Evolutionary conservation across 1,140 invertebrate species (phyloP).

Genomic region (Calliphora vicina): DNA sequence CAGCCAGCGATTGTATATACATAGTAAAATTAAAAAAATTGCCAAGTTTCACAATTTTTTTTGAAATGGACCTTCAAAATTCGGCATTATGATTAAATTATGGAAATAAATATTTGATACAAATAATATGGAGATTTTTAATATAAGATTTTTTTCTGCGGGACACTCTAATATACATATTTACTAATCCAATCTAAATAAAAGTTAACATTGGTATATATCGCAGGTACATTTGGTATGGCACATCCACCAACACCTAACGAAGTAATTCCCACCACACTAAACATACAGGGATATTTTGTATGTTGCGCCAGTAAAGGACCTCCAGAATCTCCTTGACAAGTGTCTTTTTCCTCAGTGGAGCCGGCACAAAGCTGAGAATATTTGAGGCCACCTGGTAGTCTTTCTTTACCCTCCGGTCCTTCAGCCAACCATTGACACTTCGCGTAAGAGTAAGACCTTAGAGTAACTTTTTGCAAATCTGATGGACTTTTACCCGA

Average conservation of each 20-base stretch:
- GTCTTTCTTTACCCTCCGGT: conserved; percentile 48
- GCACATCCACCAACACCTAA: conserved; percentile 51
- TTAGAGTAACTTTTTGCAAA: conserved; percentile 66
- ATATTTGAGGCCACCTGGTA: conserved; percentile 63
- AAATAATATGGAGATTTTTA: too few relatives aligned
- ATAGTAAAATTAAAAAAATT: too few relatives aligned
- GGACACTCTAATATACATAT: too few relatives aligned
- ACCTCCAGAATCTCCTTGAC: conserved; percentile 59
- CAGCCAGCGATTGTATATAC: too few relatives aligned
- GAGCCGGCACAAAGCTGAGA: conserved; percentile 75
- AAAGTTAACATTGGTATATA: conserved; percentile 54
- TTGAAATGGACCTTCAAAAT: too few relatives aligned
- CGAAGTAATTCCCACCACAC: conserved; percentile 55
- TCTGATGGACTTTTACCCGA: conserved; percentile 47
- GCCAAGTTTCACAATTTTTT: too few relatives aligned
- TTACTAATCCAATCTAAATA: conserved; percentile 56
- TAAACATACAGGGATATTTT: conserved; percentile 54
- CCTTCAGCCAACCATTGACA: conserved; percentile 37
- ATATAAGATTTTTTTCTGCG: too few relatives aligned
- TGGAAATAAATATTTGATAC: too few relatives aligned
- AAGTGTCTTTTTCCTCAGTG: conserved; percentile 64
- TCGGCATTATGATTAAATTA: too few relatives aligned
- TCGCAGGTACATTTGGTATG: conserved; percentile 48
- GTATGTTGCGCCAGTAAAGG: conserved; percentile 52
- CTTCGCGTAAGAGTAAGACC: conserved; percentile 44